Evolutionary conservation across 2,113 vertebrate species (phyloP), one percentile per base, ranked within the genome.

Genomic region (Apus apus): DNA sequence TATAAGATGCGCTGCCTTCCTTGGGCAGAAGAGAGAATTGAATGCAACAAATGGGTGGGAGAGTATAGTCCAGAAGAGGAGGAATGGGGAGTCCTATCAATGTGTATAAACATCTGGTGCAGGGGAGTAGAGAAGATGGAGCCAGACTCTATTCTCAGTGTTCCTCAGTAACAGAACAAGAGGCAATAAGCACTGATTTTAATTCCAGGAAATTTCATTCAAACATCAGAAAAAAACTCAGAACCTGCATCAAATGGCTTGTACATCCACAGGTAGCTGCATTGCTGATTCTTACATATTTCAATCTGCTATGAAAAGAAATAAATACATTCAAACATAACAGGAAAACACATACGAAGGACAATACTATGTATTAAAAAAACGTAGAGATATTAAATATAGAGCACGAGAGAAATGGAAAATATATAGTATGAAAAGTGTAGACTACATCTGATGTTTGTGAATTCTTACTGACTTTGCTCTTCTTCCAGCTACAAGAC

Each of bases 221-320:
- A 43, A 88, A 65, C n/a, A 51, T 1, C 20, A 56, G 26, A n/a
- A 58, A 38, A 38, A 57, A 29, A 2, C 0, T 4, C 9, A 45
- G 6, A 3, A 1, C 62, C 11, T 77, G 6, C 64, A 5, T 25
- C n/a, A n/a, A n/a, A n/a, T n/a, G 27, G 48, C 25, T 54, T 60
- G 13, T 14, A 22, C 8, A 71, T 38, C 9, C 15, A 43, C 8
- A 53, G 4, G 16, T 26, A 65, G 16, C 6, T 57, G 21, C 6
- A 71, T 70, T 46, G 79, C 53, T 19, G 11, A 32, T 80, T 68
- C 30, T 87, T 73, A 12, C 3, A 57, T 2, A 20, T 48, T 56
- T 77, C 13, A 68, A 20, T 45, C 23, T 54, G 15, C 6, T 71
- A 30, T 65, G 48, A n/a, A 68, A 87, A 65, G 1, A 60, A 66